Base-by-base conservation (phyloP, 2,888 invertebrate species). In the Entomobrya multifasciata region DNA sequence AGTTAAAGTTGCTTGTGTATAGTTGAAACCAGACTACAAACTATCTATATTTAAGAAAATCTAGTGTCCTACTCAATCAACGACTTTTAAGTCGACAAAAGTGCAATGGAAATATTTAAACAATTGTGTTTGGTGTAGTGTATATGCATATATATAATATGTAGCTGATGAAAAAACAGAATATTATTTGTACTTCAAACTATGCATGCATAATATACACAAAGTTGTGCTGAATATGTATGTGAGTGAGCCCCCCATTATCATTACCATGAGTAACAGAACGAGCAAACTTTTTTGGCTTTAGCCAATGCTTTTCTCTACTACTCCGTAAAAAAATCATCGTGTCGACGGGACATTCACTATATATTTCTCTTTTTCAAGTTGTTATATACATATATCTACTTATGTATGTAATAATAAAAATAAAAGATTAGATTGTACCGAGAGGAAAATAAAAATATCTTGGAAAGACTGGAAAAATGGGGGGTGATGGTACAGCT, bases 401-500 rank as follows among this genome's bases (percentile, higher is more conserved):
- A 30, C 52, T 74, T n/a, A 74, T 30, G 52, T 30, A 30, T 30
- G 52, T 55, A 30, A 74, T 74, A 30, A 74, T 55, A 67, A 67
- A 22, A 55, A 74, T 55, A 74, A 74, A 55, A 36, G 55, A 72
- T 72, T 72, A 72, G 49, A 47, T 57, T 76, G 60, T 44, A 60
- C 41, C 57, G 27, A 25, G 36, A 30, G 20, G 49, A 8, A 62
- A 62, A 52, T 36, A 36, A 52, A n/a, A 74, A 72, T 22, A 2
- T n/a, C 8, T 70, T 49, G 49, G 74, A 25, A 78, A 55, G 77
- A 67, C 70, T 79, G 81, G 52, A 57, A 87, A 87, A 72, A 87
- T 87, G 87, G 87, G 78, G 87, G 87, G 83, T 52, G 87, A 87
- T 79, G 87, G 87, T 22, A 83, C 78, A 74, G 41, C 78, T 49